These are phyloP conservation scores for Rhagonycha lutea DNA, from an alignment of 2,888 invertebrate species.

Conservation along the genomic window DNA sequence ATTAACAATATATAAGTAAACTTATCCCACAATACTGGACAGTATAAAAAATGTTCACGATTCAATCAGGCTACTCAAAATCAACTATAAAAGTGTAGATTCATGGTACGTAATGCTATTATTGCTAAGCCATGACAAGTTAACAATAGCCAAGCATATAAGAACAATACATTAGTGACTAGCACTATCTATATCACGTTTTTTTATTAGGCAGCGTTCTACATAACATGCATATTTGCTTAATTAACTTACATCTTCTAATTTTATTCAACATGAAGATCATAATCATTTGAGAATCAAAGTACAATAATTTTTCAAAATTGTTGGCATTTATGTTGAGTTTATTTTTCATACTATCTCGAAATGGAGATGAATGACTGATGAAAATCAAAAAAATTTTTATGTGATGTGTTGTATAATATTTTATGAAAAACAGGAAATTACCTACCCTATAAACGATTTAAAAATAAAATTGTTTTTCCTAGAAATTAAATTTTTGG, in stretches of 20 bases:
- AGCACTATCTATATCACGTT: slow-evolving; percentile 43
- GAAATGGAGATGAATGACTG: too few species aligned
- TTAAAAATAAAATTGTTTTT: background rate
- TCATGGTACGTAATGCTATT: slow-evolving; percentile 49
- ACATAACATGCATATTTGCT: slow-evolving; percentile 41
- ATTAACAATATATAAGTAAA: background rate
- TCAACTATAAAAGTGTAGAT: slow-evolving; percentile 40
- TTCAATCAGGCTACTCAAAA: slow-evolving; percentile 20
- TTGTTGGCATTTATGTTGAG: background rate
- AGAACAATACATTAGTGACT: slow-evolving; percentile 50
- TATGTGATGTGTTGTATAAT: too few species aligned
- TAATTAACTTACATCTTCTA: slow-evolving; percentile 37
- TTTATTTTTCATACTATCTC: too few species aligned
- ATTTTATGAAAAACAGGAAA: too few species aligned
- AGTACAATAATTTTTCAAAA: background rate
- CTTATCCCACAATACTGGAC: background rate
- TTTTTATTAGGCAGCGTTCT: slow-evolving; percentile 36
- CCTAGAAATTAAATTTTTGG: background rate
- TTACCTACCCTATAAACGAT: too few species aligned
- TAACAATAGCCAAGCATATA: slow-evolving; percentile 44
- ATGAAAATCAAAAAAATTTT: too few species aligned
- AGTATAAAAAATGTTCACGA: slow-evolving; percentile 11
- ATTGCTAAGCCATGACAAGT: slow-evolving; percentile 43
- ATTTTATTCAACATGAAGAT: slow-evolving; percentile 15
- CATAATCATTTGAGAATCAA: slow-evolving; percentile 2